phyloP scores from a whole-genome alignment of 2,888 invertebrate genomes.

The Choreutis nemorana region DNA sequence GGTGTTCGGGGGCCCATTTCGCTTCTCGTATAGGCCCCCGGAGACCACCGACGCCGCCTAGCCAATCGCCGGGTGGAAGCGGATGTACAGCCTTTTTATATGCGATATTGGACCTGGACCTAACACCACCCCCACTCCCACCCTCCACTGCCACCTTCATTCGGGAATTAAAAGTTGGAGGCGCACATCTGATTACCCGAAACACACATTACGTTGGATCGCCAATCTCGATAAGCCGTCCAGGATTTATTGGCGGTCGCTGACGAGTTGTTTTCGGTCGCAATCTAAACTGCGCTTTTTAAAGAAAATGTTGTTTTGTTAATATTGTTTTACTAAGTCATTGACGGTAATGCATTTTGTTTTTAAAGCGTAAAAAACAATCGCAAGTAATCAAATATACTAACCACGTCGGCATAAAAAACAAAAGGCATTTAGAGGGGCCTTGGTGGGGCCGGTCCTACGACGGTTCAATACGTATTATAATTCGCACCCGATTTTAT shows the following conservation, averaged over 20 bases:
- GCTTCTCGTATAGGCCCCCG: constrained; percentile 70
- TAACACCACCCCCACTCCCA: constrained; percentile 32
- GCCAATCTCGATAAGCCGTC: constrained; percentile 52
- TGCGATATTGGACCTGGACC: constrained; percentile 57
- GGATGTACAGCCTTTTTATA: constrained; percentile 66
- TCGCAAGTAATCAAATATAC: too few relatives aligned
- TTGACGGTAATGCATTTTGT: too few relatives aligned
- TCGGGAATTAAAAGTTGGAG: constrained; percentile 58
- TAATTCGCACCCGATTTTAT: constrained; percentile 66
- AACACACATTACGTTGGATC: constrained; percentile 50
- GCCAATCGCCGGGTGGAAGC: constrained; percentile 68
- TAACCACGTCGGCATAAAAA: too few relatives aligned
- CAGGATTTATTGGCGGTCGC: constrained; percentile 44
- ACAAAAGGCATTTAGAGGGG: too few relatives aligned
- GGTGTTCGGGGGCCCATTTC: constrained; percentile 75
- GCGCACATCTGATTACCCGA: constrained; percentile 57
- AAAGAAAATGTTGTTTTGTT: too few relatives aligned
- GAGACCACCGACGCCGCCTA: constrained; percentile 70
- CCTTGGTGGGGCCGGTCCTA: constrained; percentile 19
- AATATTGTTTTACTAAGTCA: too few relatives aligned
- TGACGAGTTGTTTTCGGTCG: constrained; percentile 43
- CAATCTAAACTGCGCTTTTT: too few relatives aligned
- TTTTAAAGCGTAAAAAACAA: too few relatives aligned
- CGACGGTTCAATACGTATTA: constrained; percentile 39
- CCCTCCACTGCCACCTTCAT: constrained; percentile 24